Evolutionary conservation across 2,797 vertebrate genomes (phyloP), one percentile per base, ranked within the genome.

Genomic region (Sus cebifrons): DNA sequence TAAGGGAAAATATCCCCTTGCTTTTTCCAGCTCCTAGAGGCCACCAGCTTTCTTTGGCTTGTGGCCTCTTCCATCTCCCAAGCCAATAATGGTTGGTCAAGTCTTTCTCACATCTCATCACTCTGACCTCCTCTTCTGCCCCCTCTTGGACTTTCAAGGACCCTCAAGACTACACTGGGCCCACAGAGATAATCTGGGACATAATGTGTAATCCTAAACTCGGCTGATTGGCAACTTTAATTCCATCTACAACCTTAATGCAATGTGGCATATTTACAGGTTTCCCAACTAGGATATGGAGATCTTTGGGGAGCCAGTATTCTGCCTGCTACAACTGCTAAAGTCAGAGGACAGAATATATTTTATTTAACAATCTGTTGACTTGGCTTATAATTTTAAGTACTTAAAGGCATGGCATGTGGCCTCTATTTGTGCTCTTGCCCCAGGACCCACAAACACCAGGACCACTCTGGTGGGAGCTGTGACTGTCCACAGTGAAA

Each of bases 221-320:
- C 36, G 79, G 17, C 3, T 58, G 4, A 13, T 27, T 9, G 56
- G 58, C 32, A 58, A 7, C 32, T 58, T 71, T 56, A 71, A 62
- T 62, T 56, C 64, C 4, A 18, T 23, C 44, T 27, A 65, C 23
- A 25, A n/a, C 23, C 40, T 36, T 64, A n/a, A 58, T 15, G n/a
- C 12, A 20, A 6, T 1, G 2, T 4, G 16, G 44, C 4, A 0
- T 29, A 49, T 29, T 56, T 20, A 21, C 27, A 13, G 7, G 49
- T 74, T 36, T 68, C 9, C 29, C 86, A 20, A 86, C 64, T 44
- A 65, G 27, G 29, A 49, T 20, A 10, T 36, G 32, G 86, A 29
- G 32, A 21, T 18, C 7, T 60, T 64, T 14, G 18, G 4, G 2
- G 49, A 6, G 15, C 5, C 11, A 1, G 56, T 49, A 7, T 15